A percentile compares a stretch with the other conserved stretches of the same genome.
Evolutionary conservation across 2,113 vertebrate species (phyloP).

Genomic region (Lepidothrix coronata): DNA sequence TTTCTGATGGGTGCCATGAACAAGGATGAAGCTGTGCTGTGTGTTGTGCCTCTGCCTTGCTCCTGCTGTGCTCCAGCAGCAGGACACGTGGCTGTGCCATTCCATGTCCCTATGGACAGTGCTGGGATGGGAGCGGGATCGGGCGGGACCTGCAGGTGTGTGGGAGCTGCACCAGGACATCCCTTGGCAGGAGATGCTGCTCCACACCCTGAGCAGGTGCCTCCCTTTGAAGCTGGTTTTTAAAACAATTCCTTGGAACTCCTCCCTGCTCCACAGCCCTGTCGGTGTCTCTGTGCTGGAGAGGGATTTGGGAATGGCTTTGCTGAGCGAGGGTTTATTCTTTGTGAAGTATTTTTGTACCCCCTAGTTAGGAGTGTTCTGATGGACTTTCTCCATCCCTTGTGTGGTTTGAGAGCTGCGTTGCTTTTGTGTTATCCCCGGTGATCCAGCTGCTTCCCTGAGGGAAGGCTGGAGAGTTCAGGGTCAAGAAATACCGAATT

Average conservation of each 20-base stretch:
- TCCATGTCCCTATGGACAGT: rapidly evolving
- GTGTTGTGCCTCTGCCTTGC: not conserved
- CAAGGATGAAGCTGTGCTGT: rapidly evolving
- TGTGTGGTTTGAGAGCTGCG: not conserved
- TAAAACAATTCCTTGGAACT: not conserved
- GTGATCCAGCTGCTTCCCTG: rapidly evolving
- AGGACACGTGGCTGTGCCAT: rapidly evolving
- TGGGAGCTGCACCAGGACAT: not conserved
- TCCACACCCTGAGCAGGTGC: conserved; percentile 11
- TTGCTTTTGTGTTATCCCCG: not conserved
- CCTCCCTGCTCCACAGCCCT: not conserved
- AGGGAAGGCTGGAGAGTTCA: not conserved
- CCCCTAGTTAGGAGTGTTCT: not conserved
- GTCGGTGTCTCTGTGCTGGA: not conserved
- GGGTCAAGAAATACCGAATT: not conserved
- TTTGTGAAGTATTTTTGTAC: not conserved
- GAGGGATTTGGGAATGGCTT: not conserved
- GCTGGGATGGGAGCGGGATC: not conserved
- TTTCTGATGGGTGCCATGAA: not conserved
- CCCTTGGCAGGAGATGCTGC: not conserved
- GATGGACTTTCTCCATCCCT: not conserved
- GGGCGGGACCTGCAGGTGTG: not conserved
- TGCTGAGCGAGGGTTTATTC: conserved; percentile 24
- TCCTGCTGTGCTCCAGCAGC: not conserved
- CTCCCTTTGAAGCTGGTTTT: conserved; percentile 9